These are phyloP conservation scores for Bovichtus variegatus DNA, from an alignment of 2,797 vertebrate species.

Conservation along the genomic window DNA sequence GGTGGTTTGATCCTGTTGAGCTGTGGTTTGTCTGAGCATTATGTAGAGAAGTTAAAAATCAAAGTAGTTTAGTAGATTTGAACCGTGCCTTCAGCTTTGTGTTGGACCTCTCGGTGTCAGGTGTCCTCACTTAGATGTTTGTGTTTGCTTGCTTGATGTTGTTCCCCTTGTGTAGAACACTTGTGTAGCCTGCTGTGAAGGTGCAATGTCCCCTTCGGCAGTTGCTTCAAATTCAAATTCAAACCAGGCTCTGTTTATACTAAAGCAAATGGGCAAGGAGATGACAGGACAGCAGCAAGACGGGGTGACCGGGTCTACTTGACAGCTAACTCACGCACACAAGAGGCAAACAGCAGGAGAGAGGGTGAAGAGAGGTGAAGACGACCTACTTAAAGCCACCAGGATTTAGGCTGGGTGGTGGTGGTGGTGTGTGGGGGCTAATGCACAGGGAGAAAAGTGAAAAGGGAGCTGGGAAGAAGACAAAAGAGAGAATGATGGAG, in stretches of 20 bases:
- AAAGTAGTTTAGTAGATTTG: neutral
- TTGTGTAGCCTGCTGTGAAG: conserved; percentile 52
- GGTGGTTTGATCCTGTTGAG: neutral
- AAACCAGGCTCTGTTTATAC: conserved; percentile 48
- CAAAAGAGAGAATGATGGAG: conserved; percentile 23
- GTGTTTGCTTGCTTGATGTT: conserved; percentile 23
- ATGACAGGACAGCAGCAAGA: conserved; percentile 6
- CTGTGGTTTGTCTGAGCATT: neutral
- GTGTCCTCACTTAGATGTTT: conserved; percentile 28
- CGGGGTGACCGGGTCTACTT: neutral
- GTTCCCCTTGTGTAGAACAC: conserved; percentile 30
- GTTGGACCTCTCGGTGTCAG: conserved; percentile 27
- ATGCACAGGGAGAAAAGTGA: neutral
- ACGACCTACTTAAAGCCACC: conserved; percentile 16
- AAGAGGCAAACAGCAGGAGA: conserved; percentile 17
- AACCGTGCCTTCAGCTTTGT: neutral
- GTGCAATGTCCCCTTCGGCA: conserved; percentile 36
- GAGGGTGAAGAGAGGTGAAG: conserved; percentile 17
- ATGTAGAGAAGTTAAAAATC: neutral
- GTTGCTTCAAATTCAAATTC: conserved; percentile 56
- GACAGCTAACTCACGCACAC: conserved; percentile 29
- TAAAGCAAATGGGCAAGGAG: conserved; percentile 15
- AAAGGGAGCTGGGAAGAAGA: conserved; percentile 2
- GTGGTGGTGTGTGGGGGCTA: neutral
- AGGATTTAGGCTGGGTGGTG: neutral